Evolutionary conservation across 2,888 invertebrate genomes (phyloP), one percentile per base, ranked within the genome.

Genomic region (Chalcis sispes): DNA sequence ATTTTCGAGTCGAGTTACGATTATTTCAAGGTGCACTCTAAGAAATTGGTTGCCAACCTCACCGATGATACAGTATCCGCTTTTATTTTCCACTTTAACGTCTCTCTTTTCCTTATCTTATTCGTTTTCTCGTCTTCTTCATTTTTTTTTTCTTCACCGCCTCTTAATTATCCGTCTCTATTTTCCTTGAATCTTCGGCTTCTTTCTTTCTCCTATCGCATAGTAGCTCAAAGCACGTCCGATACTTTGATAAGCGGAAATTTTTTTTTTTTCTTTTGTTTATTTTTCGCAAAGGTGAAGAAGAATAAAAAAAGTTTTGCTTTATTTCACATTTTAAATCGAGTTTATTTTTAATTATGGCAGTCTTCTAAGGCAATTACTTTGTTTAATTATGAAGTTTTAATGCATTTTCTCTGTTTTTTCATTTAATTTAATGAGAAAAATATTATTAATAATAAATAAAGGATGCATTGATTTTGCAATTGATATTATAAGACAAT

Each of bases 21-120:
- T 85, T 87, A 86, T 87, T 86, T 86, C 82, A 85, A 82, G 83
- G 79, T 87, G 87, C 87, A 87, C 87, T 87, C 83, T 82, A 81
- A 82, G 85, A 86, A 86, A 87, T 87, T 87, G 86, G 82, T 81
- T 82, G 78, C 77, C 70, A 13, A 59, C 76, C 64, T 69, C 78
- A 59, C 64, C 52, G 48, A 61, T 70, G 64, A 52, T 62, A 70
- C 72, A 29, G 66, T 50, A 18, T 7, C 18, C 18, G 23, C 29
- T 65, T 69, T 73, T 69, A 69, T 78, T 77, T 69, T 48, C 32
- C 27, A 23, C 40, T 29, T 15, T 62, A n/a, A n/a, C n/a, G n/a
- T n/a, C n/a, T n/a, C n/a, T n/a, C n/a, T n/a, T 15, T 15, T 3
- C 50, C 20, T 50, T 50, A 7, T 15, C 50, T 10, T 20, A n/a